Evolutionary conservation across 2,797 vertebrate species (phyloP).

Genomic region (Diceros bicornis): DNA sequence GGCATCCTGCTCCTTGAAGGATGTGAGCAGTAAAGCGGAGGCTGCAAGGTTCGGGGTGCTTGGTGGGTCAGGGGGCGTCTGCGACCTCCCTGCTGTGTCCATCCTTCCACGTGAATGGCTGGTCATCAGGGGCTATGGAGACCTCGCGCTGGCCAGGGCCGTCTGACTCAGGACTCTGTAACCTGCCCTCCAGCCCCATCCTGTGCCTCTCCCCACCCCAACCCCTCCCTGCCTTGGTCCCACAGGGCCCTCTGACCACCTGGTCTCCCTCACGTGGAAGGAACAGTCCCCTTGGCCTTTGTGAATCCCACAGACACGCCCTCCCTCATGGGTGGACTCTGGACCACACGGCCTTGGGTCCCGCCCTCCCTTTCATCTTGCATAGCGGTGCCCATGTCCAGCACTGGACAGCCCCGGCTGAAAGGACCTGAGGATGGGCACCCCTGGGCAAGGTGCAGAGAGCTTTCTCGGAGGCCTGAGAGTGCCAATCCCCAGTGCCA

Average conservation of each 20-base stretch:
- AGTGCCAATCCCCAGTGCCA: background rate
- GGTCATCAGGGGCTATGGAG: fast-evolving
- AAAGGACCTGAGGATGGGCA: background rate
- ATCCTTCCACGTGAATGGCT: background rate
- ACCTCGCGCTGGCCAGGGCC: background rate
- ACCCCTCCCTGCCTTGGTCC: background rate
- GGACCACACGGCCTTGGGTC: background rate
- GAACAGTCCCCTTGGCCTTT: background rate
- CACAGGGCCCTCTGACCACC: background rate
- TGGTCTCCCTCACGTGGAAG: background rate
- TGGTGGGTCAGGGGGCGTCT: background rate
- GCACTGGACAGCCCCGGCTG: background rate
- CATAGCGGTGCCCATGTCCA: fast-evolving
- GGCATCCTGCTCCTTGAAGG: background rate
- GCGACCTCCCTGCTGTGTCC: background rate
- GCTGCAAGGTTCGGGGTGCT: too few relatives aligned
- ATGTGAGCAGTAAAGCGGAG: background rate
- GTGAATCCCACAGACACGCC: too few relatives aligned
- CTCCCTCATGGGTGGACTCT: background rate
- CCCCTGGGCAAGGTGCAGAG: background rate
- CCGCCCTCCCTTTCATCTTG: fast-evolving
- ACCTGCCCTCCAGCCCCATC: background rate
- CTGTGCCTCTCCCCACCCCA: background rate
- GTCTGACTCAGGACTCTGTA: background rate
- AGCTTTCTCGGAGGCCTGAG: background rate